Evolutionary conservation across 1,140 invertebrate species (phyloP), one percentile per base, ranked within the genome.

Genomic region (Pantala flavescens): DNA sequence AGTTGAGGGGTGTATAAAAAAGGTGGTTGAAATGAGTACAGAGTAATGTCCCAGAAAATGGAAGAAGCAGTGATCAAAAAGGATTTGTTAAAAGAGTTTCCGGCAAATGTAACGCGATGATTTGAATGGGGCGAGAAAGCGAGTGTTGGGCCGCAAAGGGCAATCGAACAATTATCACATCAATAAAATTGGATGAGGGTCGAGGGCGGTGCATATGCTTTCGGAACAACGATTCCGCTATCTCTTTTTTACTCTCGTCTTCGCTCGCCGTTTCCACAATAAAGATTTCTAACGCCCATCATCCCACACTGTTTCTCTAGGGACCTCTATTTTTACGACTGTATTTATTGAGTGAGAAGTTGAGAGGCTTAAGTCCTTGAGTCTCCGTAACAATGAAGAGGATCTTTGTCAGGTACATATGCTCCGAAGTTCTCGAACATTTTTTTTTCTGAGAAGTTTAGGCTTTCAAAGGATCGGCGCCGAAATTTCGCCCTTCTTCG

Each of bases 141-240:
- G 1, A 16, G 14, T 63, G 49, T 36, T 63, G 49, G n/a, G 49
- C 2, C 49, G 12, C 3, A 63, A 12, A 63, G 49, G 49, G 49
- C 49, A 63, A 63, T 63, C 16, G 49, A 63, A 63, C 49, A 63
- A 63, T 63, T 63, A 63, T 63, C 49, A 63, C 49, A 19, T 63
- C 49, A 63, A 63, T 63, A 63, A 63, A 63, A 63, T 63, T 63
- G n/a, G n/a, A 63, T 63, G 49, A 21, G n/a, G 49, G 49, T 63
- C n/a, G 3, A 12, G 12, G 49, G 49, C n/a, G 49, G 49, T 63
- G n/a, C n/a, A 63, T 63, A 63, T 21, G 16, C 49, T 21, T 21
- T 63, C 3, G 49, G 49, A 63, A 3, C 28, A 36, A 9, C 49
- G 5, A 63, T 63, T 63, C 49, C n/a, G 49, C 49, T 21, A 63